A percentile compares a stretch with the other conserved stretches of the same genome.
Evolutionary conservation across 1,140 invertebrate species (phyloP).

Genomic region (Drosophila micromelanica): DNA sequence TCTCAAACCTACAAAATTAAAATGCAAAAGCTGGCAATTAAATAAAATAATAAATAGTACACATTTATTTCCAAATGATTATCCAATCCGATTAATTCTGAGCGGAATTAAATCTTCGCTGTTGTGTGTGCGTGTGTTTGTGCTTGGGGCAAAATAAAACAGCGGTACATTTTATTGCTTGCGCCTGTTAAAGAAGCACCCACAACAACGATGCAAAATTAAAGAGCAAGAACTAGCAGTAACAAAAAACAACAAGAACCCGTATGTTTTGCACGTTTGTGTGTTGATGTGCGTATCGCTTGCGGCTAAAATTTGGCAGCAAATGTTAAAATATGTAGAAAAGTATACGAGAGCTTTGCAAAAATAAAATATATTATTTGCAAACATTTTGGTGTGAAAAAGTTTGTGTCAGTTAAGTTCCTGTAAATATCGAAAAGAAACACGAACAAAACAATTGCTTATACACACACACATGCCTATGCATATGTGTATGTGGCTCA

Average conservation of each 20-base stretch:
- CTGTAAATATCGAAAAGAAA: constrained; percentile 3
- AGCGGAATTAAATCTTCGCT: background rate
- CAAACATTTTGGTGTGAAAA: background rate
- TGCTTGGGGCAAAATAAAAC: constrained; percentile 37
- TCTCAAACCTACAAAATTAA: background rate
- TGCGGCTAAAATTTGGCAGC: constrained; percentile 43
- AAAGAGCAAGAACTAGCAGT: constrained; percentile 26
- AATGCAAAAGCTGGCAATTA: background rate
- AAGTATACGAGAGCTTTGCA: constrained; percentile 26
- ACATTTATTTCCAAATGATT: background rate
- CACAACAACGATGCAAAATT: constrained; percentile 28
- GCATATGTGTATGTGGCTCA: background rate
- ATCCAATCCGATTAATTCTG: no score
- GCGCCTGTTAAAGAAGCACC: constrained; percentile 18
- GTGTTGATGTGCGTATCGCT: constrained; percentile 16
- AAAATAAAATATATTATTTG: constrained; percentile 34
- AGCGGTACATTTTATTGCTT: constrained; percentile 38
- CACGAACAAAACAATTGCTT: background rate
- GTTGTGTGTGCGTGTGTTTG: constrained; percentile 16
- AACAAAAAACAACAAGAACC: constrained; percentile 28
- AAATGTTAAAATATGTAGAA: constrained; percentile 31
- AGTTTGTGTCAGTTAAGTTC: background rate
- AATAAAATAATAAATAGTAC: constrained; percentile 6
- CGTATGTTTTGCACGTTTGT: constrained; percentile 10
- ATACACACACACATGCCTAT: background rate